These are phyloP conservation scores for Luehdorfia chinensis DNA, from an alignment of 1,140 invertebrate species.

Conservation along the genomic window DNA sequence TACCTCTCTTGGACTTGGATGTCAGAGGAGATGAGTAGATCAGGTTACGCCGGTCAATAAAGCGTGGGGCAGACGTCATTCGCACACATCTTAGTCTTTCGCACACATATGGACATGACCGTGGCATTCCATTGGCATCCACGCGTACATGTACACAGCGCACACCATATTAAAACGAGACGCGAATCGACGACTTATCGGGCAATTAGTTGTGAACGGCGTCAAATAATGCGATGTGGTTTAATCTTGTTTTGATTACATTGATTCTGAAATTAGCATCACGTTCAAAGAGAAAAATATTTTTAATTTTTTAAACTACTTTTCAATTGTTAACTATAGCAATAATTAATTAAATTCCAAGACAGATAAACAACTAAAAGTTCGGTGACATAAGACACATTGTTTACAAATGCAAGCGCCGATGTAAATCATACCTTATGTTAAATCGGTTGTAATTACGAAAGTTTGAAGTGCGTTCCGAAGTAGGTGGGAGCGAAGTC, in stretches of 20 bases:
- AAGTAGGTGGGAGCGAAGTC: conserved; percentile 33
- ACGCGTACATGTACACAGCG: conserved; percentile 65
- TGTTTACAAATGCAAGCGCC: conserved; percentile 28
- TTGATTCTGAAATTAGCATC: conserved; percentile 31
- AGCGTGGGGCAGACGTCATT: conserved; percentile 69
- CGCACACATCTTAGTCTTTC: conserved; percentile 49
- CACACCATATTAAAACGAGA: conserved; percentile 76
- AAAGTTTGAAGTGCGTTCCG: conserved; percentile 20
- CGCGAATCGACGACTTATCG: conserved; percentile 75
- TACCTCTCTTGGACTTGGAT: conserved; percentile 2
- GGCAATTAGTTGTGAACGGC: conserved; percentile 71
- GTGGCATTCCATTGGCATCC: conserved; percentile 70
- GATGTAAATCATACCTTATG: conserved; percentile 46
- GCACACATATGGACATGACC: conserved; percentile 50
- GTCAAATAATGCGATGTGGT: conserved; percentile 53
- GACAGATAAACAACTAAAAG: too few relatives aligned
- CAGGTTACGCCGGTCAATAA: conserved; percentile 35
- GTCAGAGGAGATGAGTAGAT: conserved; percentile 38
- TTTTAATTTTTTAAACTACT: conserved; percentile 23
- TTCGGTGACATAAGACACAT: too few relatives aligned
- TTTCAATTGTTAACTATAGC: too few relatives aligned
- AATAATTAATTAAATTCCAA: too few relatives aligned
- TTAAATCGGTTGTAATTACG: conserved; percentile 20
- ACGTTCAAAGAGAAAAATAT: too few relatives aligned
- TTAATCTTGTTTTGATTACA: conserved; percentile 54